A percentile compares a stretch with the other conserved stretches of the same genome.
These are phyloP conservation scores for Coendou prehensilis DNA, from an alignment of 2,797 vertebrate species.

Conservation along the genomic window DNA sequence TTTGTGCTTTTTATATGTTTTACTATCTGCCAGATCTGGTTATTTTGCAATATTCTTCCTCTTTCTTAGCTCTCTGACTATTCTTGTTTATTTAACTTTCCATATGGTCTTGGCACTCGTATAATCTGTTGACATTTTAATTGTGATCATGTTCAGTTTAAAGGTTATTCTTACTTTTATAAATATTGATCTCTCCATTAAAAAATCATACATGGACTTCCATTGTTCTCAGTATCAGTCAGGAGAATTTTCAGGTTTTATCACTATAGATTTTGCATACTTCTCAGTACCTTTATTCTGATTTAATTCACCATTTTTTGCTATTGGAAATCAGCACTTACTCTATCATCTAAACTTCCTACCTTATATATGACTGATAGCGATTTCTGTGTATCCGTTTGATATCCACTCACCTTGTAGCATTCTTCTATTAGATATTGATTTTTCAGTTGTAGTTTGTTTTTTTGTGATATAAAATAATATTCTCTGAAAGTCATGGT, in stretches of 20 bases:
- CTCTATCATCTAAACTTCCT: neutral
- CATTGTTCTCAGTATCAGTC: neutral
- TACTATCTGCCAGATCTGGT: neutral
- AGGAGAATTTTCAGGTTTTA: conserved; percentile 35
- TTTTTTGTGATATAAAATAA: conserved; percentile 23
- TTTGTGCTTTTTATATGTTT: neutral
- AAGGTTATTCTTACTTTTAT: conserved; percentile 41
- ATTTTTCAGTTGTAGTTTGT: neutral
- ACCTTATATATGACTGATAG: neutral
- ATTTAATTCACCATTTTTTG: neutral
- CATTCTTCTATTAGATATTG: neutral
- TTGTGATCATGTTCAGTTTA: conserved; percentile 5
- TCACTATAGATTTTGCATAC: neutral
- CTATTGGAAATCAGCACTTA: conserved; percentile 12
- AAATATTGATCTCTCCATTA: neutral
- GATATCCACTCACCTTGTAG: neutral
- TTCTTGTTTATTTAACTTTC: conserved; percentile 4
- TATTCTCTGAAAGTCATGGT: neutral
- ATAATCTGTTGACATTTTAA: neutral
- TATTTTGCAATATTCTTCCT: conserved; percentile 19
- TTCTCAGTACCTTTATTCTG: conserved; percentile 26
- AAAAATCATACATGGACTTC: neutral
- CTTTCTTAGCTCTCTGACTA: conserved; percentile 22
- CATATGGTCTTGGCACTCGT: neutral
- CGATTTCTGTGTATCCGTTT: neutral